A percentile compares a stretch with the other conserved stretches of the same genome.
These are phyloP conservation scores for Melopsittacus undulatus DNA, from an alignment of 2,797 vertebrate genomes.

Conservation along the genomic window DNA sequence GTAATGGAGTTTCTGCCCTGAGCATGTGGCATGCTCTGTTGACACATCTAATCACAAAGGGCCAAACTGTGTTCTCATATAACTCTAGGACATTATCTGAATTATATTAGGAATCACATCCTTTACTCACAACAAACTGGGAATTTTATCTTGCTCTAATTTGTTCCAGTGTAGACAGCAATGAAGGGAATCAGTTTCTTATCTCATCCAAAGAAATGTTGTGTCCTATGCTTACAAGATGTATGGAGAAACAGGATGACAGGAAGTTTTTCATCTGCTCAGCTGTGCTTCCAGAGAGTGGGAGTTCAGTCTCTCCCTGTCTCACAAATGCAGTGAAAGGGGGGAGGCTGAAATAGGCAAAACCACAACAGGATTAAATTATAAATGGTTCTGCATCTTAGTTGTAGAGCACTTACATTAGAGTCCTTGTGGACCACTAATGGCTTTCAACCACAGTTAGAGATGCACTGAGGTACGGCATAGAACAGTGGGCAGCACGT, in stretches of 20 bases:
- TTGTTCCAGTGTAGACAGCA: background rate
- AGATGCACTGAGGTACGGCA: background rate
- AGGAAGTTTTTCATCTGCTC: background rate
- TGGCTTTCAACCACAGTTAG: background rate
- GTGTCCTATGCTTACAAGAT: background rate
- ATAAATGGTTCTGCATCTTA: background rate
- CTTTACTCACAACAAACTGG: background rate
- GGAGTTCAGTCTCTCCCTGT: background rate
- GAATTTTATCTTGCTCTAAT: slow-evolving; percentile 9
- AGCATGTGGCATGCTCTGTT: slow-evolving; percentile 28
- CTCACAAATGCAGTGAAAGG: background rate
- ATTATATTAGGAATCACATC: background rate
- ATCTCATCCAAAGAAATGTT: background rate
- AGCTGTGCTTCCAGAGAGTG: background rate
- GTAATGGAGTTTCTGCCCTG: slow-evolving; percentile 56
- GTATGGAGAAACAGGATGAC: background rate
- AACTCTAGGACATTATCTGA: slow-evolving; percentile 39
- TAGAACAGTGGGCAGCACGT: background rate
- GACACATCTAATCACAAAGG: slow-evolving; percentile 59
- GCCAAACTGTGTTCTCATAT: slow-evolving; percentile 1
- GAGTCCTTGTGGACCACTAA: background rate
- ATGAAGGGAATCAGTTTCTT: background rate
- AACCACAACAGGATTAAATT: background rate
- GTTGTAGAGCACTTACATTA: background rate
- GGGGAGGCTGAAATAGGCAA: background rate